Conservation (phyloP, 2,113 vertebrate genomes). For the Genyomyrus donnyi region DNA sequence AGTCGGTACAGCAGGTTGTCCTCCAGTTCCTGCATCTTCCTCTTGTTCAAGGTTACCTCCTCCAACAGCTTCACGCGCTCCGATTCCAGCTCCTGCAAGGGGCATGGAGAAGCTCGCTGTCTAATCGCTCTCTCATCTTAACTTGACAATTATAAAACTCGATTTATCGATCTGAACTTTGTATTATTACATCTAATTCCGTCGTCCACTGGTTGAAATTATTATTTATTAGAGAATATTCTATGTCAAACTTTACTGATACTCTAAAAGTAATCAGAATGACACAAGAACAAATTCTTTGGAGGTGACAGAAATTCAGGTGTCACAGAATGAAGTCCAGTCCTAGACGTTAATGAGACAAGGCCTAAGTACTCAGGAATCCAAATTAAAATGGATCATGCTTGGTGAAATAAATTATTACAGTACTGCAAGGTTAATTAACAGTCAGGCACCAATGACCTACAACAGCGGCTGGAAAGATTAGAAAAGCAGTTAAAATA, state of each 20-base stretch:
- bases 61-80: slow-evolving; percentile 69
- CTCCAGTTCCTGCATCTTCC: slow-evolving; percentile 77
- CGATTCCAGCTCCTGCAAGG: slow-evolving; percentile 66
- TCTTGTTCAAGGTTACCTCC: slow-evolving; percentile 72
- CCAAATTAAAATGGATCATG: neutral
- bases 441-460: neutral
- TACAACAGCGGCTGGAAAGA: neutral
- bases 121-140: neutral
- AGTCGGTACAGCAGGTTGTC: slow-evolving; percentile 67
- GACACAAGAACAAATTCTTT: neutral
- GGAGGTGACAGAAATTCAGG: neutral
- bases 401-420: slow-evolving; percentile 1
- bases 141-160: neutral
- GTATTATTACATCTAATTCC: neutral
- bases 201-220: neutral
- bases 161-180: neutral
- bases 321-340: neutral
- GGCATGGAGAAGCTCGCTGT: neutral
- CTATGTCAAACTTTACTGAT: neutral
- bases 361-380: neutral
- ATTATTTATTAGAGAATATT: neutral
- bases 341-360: neutral
- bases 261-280: neutral
- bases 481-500: neutral
- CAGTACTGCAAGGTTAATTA: neutral